Base-by-base conservation (phyloP, 2,888 invertebrate genomes). In the Carterocephalus palaemon region DNA sequence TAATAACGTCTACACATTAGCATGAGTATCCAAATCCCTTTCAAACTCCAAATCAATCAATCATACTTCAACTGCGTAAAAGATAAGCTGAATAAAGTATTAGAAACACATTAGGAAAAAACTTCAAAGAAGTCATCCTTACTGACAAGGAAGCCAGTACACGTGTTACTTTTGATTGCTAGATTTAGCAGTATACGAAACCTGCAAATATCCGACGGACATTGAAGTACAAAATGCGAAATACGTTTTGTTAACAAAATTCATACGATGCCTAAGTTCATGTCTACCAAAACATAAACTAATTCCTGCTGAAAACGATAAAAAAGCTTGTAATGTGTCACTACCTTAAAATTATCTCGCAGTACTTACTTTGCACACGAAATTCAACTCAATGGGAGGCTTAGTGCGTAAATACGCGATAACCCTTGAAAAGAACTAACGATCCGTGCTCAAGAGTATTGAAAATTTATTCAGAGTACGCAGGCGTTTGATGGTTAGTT, bases 391-490 rank as follows among this genome's bases (percentile, higher is more conserved):
- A 12, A n/a, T 12, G 7, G 8, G 7, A 13, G 15, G 62, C 66
- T 60, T 57, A 60, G 60, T 62, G 63, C 67, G 69, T 74, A 70
- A 68, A 70, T 47, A 45, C 62, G 68, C 60, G 63, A 67, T 45
- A 45, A 65, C 74, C 69, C 70, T 68, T 75, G 72, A 76, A 73
- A 60, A 71, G 75, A 80, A 82, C 76, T 79, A 84, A 84, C 82
- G 82, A 75, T 57, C 70, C 73, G 63, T 71, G 67, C 66, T 66
- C 58, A 59, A 60, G 62, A 67, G 76, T 80, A 83, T 85, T 81
- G 84, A 81, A 85, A 83, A 85, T 85, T 84, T 85, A 85, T 85
- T 81, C 82, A 75, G 73, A 81, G 76, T 78, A 82, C 77, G 73
- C 62, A 62, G 67, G 71, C 62, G 71, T 69, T 70, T 75, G 74